phyloP scores from a whole-genome alignment of 2,797 vertebrate species.

The Anomalospiza imberbis region DNA sequence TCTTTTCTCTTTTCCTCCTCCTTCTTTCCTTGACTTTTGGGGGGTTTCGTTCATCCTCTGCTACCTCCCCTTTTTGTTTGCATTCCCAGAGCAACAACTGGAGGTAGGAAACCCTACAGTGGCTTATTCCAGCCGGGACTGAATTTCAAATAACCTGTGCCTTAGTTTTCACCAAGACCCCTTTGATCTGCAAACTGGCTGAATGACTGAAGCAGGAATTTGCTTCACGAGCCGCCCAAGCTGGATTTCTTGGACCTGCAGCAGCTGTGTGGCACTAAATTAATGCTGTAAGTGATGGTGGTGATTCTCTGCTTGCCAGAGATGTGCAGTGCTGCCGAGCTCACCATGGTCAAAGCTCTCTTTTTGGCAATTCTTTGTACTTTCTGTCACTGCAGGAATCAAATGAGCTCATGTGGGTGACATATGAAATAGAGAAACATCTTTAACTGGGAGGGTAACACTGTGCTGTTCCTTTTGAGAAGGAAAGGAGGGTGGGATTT shows the following conservation, averaged over 20 bases:
- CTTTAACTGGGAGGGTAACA: background rate
- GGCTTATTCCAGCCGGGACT: background rate
- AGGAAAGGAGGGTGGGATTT: background rate
- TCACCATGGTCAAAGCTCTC: background rate
- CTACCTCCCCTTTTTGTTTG: slow-evolving; percentile 13
- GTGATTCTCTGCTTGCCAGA: background rate
- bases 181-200: background rate
- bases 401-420: background rate
- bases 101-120: background rate
- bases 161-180: background rate
- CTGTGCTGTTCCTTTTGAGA: background rate
- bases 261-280: background rate
- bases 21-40: background rate
- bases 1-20: background rate
- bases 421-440: background rate
- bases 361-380: background rate
- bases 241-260: background rate
- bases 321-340: background rate
- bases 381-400: background rate
- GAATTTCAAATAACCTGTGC: background rate
- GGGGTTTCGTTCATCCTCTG: background rate
- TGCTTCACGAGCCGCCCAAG: background rate
- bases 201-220: background rate
- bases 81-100: slow-evolving; percentile 21
- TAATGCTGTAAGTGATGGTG: background rate